phyloP scores from a whole-genome alignment of 2,888 invertebrate species.

The Dasysyrphus albostriatus region DNA sequence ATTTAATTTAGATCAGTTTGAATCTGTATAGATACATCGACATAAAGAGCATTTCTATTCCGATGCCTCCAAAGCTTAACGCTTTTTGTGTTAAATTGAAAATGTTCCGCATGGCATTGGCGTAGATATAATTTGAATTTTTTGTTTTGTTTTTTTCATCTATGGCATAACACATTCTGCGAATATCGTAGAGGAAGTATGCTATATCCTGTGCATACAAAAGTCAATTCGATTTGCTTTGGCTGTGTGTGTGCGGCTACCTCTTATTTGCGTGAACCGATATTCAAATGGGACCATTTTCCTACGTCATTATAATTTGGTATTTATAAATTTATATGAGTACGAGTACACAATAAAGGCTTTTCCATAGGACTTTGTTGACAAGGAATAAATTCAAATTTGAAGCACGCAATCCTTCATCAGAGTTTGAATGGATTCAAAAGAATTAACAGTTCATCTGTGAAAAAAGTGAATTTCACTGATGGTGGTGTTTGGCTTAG shows the following conservation, averaged over 20 bases:
- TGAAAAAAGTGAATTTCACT: neutral
- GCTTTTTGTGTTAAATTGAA: constrained; percentile 36
- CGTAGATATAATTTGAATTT: neutral
- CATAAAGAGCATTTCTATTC: no score
- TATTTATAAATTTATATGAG: constrained; percentile 24
- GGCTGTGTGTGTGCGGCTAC: neutral
- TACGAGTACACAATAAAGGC: neutral
- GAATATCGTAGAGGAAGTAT: neutral
- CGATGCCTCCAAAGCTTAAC: constrained; percentile 7
- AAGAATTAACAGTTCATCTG: neutral
- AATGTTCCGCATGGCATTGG: neutral
- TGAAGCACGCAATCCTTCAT: constrained; percentile 28
- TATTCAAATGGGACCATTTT: neutral
- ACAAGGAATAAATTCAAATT: neutral
- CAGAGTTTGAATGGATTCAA: constrained; percentile 27
- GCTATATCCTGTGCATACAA: neutral
- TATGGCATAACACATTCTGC: constrained; percentile 16
- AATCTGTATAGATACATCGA: neutral
- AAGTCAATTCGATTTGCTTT: constrained; percentile 27
- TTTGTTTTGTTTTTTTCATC: neutral
- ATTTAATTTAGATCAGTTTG: constrained; percentile 35
- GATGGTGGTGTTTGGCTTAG: no score
- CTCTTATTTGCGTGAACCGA: constrained; percentile 1
- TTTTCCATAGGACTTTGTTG: neutral
- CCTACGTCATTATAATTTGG: constrained; percentile 5